Evolutionary conservation across 2,888 invertebrate species (phyloP).

Genomic region (Melanophora roralis): DNA sequence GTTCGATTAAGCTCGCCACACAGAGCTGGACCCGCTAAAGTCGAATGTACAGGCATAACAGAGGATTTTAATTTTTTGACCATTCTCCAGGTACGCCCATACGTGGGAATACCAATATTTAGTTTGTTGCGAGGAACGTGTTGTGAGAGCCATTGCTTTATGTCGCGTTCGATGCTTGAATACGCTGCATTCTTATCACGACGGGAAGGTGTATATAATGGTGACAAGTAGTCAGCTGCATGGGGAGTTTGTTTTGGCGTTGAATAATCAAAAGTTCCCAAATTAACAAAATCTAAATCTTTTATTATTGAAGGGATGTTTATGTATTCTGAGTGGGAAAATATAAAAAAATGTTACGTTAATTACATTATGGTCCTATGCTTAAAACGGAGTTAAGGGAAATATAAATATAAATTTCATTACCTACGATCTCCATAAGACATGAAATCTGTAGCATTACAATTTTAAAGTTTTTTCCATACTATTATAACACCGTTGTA

Average conservation of each 20-base stretch:
- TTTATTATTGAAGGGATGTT: constrained; percentile 85
- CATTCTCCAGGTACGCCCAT: constrained; percentile 87
- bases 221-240: constrained; percentile 86
- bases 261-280: constrained; percentile 87
- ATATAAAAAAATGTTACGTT: too few species aligned
- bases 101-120: constrained; percentile 84
- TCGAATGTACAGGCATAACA: constrained; percentile 85
- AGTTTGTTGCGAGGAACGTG: constrained; percentile 83
- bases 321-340: constrained; percentile 81
- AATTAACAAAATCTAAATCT: constrained; percentile 86
- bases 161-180: constrained; percentile 82
- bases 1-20: constrained; percentile 84
- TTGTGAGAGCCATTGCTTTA: constrained; percentile 81
- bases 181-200: constrained; percentile 80
- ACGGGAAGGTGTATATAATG: constrained; percentile 84
- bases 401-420: too few species aligned
- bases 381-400: too few species aligned
- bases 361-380: too few species aligned
- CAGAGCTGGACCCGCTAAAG: constrained; percentile 83
- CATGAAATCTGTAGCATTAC: too few species aligned
- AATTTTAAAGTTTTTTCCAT: too few species aligned
- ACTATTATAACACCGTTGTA: too few species aligned
- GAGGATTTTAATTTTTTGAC: constrained; percentile 84
- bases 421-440: too few species aligned
- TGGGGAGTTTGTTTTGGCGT: constrained; percentile 86